phyloP scores from a whole-genome alignment of 2,797 vertebrate species.

The Crenichthys baileyi region DNA sequence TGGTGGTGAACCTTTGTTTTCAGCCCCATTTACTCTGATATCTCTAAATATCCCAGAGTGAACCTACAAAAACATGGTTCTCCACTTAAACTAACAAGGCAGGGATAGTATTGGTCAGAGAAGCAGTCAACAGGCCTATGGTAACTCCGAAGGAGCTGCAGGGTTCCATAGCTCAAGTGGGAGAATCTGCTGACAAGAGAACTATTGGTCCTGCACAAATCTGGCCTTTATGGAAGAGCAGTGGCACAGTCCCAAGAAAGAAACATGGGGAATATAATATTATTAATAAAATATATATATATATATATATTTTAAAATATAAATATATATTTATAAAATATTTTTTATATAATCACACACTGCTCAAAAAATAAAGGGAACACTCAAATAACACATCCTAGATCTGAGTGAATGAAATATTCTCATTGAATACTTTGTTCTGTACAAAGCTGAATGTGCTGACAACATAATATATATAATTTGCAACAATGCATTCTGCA shows the following conservation, averaged over 20 bases:
- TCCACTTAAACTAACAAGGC: not conserved
- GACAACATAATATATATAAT: not conserved
- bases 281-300: too few relatives aligned
- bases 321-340: too few relatives aligned
- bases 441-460: too few relatives aligned
- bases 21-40: not conserved
- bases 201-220: not conserved
- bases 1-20: not conserved
- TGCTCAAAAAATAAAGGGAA: too few relatives aligned
- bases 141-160: not conserved
- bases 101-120: not conserved
- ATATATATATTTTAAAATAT: not conserved
- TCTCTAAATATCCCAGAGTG: not conserved
- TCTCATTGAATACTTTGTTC: too few relatives aligned
- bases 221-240: not conserved
- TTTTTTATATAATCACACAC: too few relatives aligned
- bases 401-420: too few relatives aligned
- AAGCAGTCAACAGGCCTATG: not conserved
- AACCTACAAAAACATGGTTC: not conserved
- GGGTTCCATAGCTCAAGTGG: not conserved
- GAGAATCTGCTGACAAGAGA: not conserved
- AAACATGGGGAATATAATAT: too few relatives aligned
- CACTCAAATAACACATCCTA: too few relatives aligned
- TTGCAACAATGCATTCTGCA: not conserved
- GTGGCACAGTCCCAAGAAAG: not conserved